These are phyloP conservation scores for Mobula birostris DNA, from an alignment of 2,113 vertebrate species.

Conservation along the genomic window DNA sequence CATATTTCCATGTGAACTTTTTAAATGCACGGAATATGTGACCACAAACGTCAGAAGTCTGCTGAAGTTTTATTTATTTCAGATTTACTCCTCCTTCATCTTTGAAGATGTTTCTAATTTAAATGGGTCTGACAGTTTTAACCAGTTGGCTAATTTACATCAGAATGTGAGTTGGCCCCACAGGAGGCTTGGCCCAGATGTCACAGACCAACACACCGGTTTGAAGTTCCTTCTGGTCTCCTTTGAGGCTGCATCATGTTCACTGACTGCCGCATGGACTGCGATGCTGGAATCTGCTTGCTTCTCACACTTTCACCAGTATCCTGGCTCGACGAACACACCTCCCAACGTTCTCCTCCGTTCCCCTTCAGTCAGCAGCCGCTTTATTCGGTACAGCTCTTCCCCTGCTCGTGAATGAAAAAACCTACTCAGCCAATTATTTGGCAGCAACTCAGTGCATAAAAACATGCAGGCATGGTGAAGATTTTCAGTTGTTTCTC, in stretches of 20 bases:
- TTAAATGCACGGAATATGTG: background rate
- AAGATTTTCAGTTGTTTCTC: too few relatives aligned
- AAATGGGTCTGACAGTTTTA: slow-evolving; percentile 27
- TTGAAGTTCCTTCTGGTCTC: background rate
- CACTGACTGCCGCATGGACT: background rate
- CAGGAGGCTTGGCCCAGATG: slow-evolving; percentile 17
- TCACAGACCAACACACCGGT: background rate
- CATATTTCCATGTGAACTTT: too few relatives aligned
- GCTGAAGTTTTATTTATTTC: too few relatives aligned
- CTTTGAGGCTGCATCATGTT: background rate
- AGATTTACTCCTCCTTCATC: slow-evolving; percentile 12
- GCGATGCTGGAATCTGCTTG: background rate
- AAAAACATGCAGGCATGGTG: too few relatives aligned
- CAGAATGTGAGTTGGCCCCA: slow-evolving; percentile 6
- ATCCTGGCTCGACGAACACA: background rate
- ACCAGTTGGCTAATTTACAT: slow-evolving; percentile 33
- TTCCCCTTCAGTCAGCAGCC: background rate
- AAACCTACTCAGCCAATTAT: too few relatives aligned
- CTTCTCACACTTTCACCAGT: background rate
- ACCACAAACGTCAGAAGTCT: background rate
- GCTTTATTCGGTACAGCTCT: too few relatives aligned
- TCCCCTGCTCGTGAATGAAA: too few relatives aligned
- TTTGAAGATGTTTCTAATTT: slow-evolving; percentile 24
- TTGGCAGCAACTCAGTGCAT: too few relatives aligned
- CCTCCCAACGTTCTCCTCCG: background rate